Conservation (phyloP, 2,113 vertebrate species). For the Lathamus discolor region DNA sequence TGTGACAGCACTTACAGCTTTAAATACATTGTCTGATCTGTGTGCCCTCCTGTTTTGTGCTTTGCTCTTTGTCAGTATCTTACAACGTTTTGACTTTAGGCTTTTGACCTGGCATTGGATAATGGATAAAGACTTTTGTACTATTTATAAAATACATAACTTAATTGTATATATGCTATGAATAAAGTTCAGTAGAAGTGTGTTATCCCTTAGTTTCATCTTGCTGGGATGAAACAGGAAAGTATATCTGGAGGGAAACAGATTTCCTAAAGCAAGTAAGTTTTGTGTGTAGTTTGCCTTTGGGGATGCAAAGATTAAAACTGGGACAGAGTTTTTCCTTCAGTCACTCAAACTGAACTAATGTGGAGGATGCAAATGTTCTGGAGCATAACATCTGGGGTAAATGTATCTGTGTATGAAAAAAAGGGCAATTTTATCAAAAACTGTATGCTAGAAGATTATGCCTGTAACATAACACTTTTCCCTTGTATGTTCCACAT, state of each 20-base stretch:
- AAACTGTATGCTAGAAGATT: no score
- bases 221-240: not conserved
- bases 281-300: not conserved
- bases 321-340: not conserved
- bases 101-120: conserved; percentile 72
- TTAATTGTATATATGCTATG: conserved; percentile 17
- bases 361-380: not conserved
- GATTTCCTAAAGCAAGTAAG: not conserved
- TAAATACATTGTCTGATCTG: conserved; percentile 86
- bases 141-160: conserved; percentile 32
- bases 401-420: not conserved
- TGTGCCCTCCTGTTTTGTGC: not conserved
- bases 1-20: conserved; percentile 92
- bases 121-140: conserved; percentile 64
- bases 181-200: conserved; percentile 53
- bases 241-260: accelerated
- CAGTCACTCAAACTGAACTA: not conserved
- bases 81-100: conserved; percentile 56
- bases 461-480: not conserved
- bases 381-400: not conserved
- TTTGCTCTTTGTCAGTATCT: not conserved
- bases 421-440: not conserved
- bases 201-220: not conserved
- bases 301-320: not conserved
- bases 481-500: accelerated